Evolutionary conservation across 2,797 vertebrate species (phyloP), one percentile per base, ranked within the genome.

Genomic region (Sebastes nivosus): DNA sequence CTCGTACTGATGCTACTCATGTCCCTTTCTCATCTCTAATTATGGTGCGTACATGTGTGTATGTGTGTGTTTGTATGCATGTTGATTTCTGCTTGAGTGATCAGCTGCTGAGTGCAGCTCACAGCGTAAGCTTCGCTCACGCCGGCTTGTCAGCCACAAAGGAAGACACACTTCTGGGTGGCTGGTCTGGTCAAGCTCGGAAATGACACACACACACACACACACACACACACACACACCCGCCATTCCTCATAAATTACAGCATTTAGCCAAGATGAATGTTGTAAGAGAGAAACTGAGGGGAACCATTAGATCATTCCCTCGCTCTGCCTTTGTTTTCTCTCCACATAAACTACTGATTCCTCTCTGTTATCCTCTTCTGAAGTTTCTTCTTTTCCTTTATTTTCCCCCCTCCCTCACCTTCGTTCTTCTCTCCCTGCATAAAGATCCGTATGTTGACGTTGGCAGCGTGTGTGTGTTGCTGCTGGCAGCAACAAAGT

Each of bases 91-190:
- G 88, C 90, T 86, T 79, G 82, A 93, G 50, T 85, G 85, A 85
- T 87, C 80, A 74, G 88, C 87, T 87, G 80, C 80, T 69, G 71
- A 90, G 89, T 86, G 82, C 86, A 80, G 89, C 77, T 87, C 86
- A 80, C 87, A 91, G 90, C 72, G 70, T 89, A 91, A 87, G 88
- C 85, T 91, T 92, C 78, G 80, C 88, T 93, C 91, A 86, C 24
- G 72, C 76, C 58, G 61, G 71, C 86, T 80, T 88, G 89, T 93
- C 90, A 90, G 76, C 81, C 73, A 88, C 88, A 92, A 88, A 92
- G 89, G 88, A 84, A 90, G 83, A 87, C 81, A 89, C 83, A 81
- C 84, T 82, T 84, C 84, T 84, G 84, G 87, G 80, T 84, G 77
- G 83, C 75, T 84, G 90, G 74, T 82, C 81, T 79, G 69, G 81